Conservation (phyloP, 2,888 invertebrate genomes). For the Dryomyza anilis region DNA sequence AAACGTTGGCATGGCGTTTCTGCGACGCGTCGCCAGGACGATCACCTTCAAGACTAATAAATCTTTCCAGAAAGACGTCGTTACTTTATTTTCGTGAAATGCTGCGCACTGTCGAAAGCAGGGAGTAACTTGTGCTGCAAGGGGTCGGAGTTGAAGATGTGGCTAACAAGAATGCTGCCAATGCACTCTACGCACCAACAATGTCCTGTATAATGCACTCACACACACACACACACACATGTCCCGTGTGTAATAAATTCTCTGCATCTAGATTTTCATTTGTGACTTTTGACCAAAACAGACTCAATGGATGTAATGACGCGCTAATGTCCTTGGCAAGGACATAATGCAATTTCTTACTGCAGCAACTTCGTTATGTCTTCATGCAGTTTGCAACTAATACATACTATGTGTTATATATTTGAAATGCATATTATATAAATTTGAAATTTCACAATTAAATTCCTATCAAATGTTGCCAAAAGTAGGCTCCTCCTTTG, state of each 20-base stretch:
- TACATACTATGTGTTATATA: no score
- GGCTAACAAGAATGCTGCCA: background rate
- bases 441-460: no score
- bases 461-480: background rate
- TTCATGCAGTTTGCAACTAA: no score
- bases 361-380: background rate
- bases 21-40: constrained; percentile 4
- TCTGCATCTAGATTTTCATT: constrained; percentile 1
- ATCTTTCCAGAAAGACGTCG: constrained; percentile 13
- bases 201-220: constrained; percentile 2
- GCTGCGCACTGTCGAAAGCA: background rate
- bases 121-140: background rate
- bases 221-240: background rate
- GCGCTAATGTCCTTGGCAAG: no score
- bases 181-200: background rate
- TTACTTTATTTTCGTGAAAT: background rate
- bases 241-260: background rate
- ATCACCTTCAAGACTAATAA: constrained; percentile 16
- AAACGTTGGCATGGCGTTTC: background rate
- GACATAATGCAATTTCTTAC: no score
- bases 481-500: background rate
- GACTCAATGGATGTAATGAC: background rate
- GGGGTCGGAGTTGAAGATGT: background rate
- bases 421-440: no score
- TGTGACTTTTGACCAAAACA: constrained; percentile 2